A percentile compares a stretch with the other conserved stretches of the same genome.
Evolutionary conservation across 2,113 vertebrate genomes (phyloP).

Genomic region (Heterotis niloticus): DNA sequence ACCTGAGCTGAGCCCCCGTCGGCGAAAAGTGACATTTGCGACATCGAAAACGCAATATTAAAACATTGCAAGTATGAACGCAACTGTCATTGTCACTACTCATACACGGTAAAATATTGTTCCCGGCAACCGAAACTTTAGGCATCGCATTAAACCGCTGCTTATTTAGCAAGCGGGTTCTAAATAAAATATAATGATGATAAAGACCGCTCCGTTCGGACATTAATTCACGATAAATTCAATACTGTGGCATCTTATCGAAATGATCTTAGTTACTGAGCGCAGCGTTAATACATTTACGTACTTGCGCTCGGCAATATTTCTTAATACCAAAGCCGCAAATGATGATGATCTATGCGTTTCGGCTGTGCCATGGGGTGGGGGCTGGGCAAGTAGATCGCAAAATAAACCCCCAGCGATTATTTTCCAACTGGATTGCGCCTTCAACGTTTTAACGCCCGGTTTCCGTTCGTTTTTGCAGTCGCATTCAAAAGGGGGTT

Average conservation of each 20-base stretch:
- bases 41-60: too few species aligned
- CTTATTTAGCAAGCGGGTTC: background rate
- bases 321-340: background rate
- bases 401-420: conserved; percentile 2
- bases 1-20: too few species aligned
- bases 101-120: background rate
- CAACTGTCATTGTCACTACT: background rate
- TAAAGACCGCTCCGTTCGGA: too few species aligned
- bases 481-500: too few species aligned
- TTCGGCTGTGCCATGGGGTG: background rate
- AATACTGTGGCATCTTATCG: background rate
- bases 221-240: background rate
- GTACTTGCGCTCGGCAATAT: background rate
- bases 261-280: background rate
- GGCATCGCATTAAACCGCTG: background rate
- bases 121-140: too few species aligned
- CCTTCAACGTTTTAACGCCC: background rate
- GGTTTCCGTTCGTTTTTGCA: too few species aligned
- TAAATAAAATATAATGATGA: conserved; percentile 1
- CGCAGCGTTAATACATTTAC: background rate
- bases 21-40: too few species aligned
- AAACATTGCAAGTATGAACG: too few species aligned
- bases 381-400: background rate
- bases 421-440: background rate
- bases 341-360: background rate